Percentiles rank a stretch among this genome's conserved stretches.
Conservation (phyloP, 2,888 invertebrate genomes). For the Amblyjoppa fuscipennis region DNA sequence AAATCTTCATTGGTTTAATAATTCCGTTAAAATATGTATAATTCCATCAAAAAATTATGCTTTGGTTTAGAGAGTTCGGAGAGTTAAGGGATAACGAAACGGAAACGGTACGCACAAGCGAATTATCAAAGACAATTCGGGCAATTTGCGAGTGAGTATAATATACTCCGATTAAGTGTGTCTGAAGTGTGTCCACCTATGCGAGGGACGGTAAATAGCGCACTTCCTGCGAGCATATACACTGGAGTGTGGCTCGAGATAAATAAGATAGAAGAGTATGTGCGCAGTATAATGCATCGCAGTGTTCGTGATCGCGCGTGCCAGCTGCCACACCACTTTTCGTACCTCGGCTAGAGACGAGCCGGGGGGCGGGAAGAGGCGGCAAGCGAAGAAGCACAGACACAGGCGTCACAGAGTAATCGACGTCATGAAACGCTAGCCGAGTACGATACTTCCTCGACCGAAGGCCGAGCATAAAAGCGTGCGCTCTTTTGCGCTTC, state of each 20-base stretch:
- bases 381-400: conserved; percentile 31
- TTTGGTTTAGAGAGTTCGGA: neutral
- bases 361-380: no score
- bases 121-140: conserved; percentile 1
- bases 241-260: conserved; percentile 21
- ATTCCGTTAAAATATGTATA: neutral
- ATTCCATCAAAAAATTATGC: neutral
- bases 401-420: conserved; percentile 27
- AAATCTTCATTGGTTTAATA: neutral
- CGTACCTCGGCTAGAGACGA: conserved; percentile 17
- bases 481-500: conserved; percentile 22
- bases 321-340: conserved; percentile 50
- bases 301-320: conserved; percentile 24
- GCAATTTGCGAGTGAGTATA: conserved; percentile 10
- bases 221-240: conserved; percentile 76
- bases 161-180: conserved; percentile 27
- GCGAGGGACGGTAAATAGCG: conserved; percentile 69
- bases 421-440: conserved; percentile 35
- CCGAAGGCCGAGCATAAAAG: conserved; percentile 5
- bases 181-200: conserved; percentile 31
- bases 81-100: neutral
- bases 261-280: conserved; percentile 36
- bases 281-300: neutral
- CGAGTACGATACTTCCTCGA: conserved; percentile 26
- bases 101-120: neutral